Base-by-base conservation (phyloP, 1,140 invertebrate genomes). In the Pinna nobilis region DNA sequence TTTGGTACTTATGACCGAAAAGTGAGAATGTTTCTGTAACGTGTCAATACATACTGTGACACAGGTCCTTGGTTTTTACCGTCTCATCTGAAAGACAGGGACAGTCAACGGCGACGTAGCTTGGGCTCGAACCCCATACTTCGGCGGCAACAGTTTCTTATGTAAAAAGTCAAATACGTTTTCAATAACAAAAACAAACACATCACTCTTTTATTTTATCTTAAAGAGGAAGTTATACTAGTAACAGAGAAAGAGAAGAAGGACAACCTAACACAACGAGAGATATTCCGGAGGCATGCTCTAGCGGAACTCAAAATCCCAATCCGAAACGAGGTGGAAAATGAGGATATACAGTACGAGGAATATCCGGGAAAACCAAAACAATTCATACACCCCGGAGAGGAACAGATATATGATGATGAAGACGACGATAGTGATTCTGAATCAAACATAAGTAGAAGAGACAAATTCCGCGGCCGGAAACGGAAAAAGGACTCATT, bases 241-340 rank as follows among this genome's bases (percentile, higher is more conserved):
- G 71, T 80, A 2, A 70, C 78, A 3, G 72, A 77, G 39, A 80
- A 80, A 49, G 71, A 70, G 20, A 77, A 78, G 41, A 32, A 67
- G 32, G 78, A 77, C 41, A 65, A 67, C 25, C 65, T 68, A 11
- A 49, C 51, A 13, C 60, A 67, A 50, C 68, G 68, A 11, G 63
- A 67, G 33, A 57, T 72, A 18, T 63, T 61, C 53, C 35, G 70
- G 39, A 59, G 70, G 53, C 66, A 66, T n/a, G 55, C 74, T 4
- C 51, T 80, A 11, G 44, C 75, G 23, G 78, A 80, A 39, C 44
- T 80, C 7, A 63, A 75, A 23, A 68, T 80, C 28, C 78, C 78
- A 4, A n/a, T 73, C 9, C 35, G 66, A 28, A 74, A 67, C 49
- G 44, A 35, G 11, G 59, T 68, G 3, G 49, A 35, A 11, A 49